phyloP scores from a whole-genome alignment of 2,113 vertebrate species.

The Poecilia latipinna region DNA sequence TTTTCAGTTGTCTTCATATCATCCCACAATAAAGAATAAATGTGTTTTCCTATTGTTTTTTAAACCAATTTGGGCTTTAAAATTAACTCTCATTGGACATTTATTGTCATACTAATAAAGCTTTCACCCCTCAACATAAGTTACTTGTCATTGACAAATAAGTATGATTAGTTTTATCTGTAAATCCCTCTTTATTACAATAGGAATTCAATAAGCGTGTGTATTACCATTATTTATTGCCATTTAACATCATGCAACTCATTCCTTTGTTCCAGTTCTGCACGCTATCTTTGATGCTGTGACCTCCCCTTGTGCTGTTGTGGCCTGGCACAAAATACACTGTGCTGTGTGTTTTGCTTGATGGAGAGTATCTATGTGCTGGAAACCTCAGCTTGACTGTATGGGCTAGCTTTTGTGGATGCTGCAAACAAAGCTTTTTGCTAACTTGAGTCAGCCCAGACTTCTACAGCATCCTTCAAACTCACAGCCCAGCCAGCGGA shows the following conservation, averaged over 20 bases:
- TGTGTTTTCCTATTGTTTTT: conserved; percentile 71
- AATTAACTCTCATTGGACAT: conserved; percentile 43
- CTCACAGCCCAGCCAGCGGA: conserved; percentile 70
- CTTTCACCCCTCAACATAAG: background rate
- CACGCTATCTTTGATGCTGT: conserved; percentile 63
- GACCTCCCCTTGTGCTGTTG: conserved; percentile 50
- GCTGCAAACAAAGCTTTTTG: conserved; percentile 57
- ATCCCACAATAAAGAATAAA: conserved; percentile 38
- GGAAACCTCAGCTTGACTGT: conserved; percentile 66
- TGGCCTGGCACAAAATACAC: conserved; percentile 64
- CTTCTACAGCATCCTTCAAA: conserved; percentile 67
- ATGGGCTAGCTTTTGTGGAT: conserved; percentile 73
- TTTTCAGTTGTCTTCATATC: conserved; percentile 64
- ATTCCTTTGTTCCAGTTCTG: conserved; percentile 72
- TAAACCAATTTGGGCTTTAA: conserved; percentile 25
- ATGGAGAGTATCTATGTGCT: conserved; percentile 71
- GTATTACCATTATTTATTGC: conserved; percentile 28
- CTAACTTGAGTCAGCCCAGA: conserved; percentile 44
- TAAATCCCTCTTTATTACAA: conserved; percentile 45
- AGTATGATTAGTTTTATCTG: conserved; percentile 13
- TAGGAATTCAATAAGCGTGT: conserved; percentile 64
- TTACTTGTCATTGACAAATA: background rate
- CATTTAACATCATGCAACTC: conserved; percentile 66
- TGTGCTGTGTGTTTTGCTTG: conserved; percentile 72
- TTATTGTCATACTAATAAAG: conserved; percentile 10